Conservation (phyloP, 2,797 vertebrate species). For the Lateolabrax maculatus region DNA sequence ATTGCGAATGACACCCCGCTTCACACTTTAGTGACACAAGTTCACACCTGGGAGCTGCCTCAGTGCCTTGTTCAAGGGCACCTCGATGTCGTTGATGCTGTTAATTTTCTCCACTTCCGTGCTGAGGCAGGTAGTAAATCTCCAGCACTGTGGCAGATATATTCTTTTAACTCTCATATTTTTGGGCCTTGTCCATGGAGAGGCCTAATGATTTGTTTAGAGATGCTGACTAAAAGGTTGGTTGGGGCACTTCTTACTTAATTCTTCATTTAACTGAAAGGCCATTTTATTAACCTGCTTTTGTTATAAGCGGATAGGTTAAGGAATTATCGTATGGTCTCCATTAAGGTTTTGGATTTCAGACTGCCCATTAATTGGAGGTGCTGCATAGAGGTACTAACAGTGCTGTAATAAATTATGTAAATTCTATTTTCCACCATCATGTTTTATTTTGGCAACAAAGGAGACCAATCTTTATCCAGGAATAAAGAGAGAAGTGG, state of each 20-base stretch:
- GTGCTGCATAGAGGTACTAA: neutral
- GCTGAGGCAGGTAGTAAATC: slow-evolving; percentile 60
- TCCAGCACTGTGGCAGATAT: slow-evolving; percentile 58
- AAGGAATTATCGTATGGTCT: slow-evolving; percentile 12
- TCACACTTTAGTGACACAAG: slow-evolving; percentile 64
- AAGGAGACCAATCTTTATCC: neutral
- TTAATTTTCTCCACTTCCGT: slow-evolving; percentile 60
- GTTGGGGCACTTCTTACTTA: slow-evolving; percentile 48
- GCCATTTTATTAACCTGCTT: slow-evolving; percentile 37
- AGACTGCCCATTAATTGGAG: slow-evolving; percentile 5
- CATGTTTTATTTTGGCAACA: neutral
- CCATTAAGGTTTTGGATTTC: slow-evolving; percentile 2
- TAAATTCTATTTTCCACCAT: neutral
- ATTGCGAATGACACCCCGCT: slow-evolving; percentile 50
- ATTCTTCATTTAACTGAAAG: slow-evolving; percentile 59
- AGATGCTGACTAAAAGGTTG: slow-evolving; percentile 61
- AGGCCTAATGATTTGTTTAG: slow-evolving; percentile 67
- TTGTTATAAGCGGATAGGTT: slow-evolving; percentile 7
- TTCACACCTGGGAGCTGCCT: slow-evolving; percentile 71
- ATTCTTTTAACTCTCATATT: slow-evolving; percentile 67
- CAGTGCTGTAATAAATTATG: neutral
- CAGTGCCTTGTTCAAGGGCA: slow-evolving; percentile 64
- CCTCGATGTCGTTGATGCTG: slow-evolving; percentile 53
- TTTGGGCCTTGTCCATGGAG: slow-evolving; percentile 61
- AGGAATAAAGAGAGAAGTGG: neutral